A percentile compares a stretch with the other conserved stretches of the same genome.
Evolutionary conservation across 92 coral and sea anemone genomes (phyloP).

Genomic region (Phenganax marumi): DNA sequence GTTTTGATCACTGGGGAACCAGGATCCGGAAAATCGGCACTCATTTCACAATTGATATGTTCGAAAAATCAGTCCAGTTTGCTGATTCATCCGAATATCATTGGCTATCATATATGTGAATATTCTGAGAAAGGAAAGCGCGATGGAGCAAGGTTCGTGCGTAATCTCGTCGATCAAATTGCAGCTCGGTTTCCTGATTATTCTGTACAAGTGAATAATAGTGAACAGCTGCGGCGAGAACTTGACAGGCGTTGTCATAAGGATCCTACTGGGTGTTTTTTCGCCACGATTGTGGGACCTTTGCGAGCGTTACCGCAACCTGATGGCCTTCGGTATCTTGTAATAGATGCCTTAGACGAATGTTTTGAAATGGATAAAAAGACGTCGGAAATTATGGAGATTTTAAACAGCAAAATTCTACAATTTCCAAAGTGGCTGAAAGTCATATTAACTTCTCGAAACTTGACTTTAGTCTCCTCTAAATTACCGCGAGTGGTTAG

Average conservation of each 20-base stretch:
- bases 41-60: conserved; percentile 71
- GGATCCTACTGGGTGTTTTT: conserved; percentile 57
- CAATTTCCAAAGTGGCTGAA: conserved; percentile 68
- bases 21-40: conserved; percentile 76
- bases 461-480: conserved; percentile 38
- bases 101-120: conserved; percentile 17
- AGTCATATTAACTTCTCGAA: conserved; percentile 62
- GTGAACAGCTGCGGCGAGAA: conserved; percentile 45
- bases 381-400: conserved; percentile 46
- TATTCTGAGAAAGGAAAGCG: conserved; percentile 21
- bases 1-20: conserved; percentile 66
- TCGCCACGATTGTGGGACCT: conserved; percentile 68
- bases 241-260: conserved; percentile 27
- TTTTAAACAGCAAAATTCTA: conserved; percentile 38
- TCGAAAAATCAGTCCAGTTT: conserved; percentile 59
- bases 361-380: conserved; percentile 48
- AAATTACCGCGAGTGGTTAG: conserved; percentile 11
- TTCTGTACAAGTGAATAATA: conserved; percentile 40
- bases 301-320: conserved; percentile 44
- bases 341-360: conserved; percentile 81
- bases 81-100: conserved; percentile 56
- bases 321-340: conserved; percentile 47
- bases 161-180: conserved; percentile 71
- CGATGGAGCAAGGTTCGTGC: conserved; percentile 5
- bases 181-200: conserved; percentile 25